Conservation (phyloP, 2,797 vertebrate genomes). For the Streptopelia turtur region DNA sequence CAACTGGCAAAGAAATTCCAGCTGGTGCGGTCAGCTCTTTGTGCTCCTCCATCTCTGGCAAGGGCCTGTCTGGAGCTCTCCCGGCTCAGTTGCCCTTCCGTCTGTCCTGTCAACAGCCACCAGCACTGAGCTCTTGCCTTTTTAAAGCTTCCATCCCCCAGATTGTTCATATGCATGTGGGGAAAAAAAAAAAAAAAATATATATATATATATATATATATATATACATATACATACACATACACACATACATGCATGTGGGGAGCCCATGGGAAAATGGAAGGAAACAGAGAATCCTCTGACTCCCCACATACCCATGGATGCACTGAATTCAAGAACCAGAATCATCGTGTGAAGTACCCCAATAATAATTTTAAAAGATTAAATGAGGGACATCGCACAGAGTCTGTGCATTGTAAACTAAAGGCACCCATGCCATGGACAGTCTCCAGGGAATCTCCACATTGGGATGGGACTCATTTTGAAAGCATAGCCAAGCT, state of each 20-base stretch:
- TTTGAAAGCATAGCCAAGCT: not conserved
- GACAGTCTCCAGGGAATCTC: not conserved
- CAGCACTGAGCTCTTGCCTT: not conserved
- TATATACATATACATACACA: accelerated
- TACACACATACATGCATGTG: not conserved
- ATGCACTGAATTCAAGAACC: not conserved
- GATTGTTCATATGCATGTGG: not conserved
- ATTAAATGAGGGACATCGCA: not conserved
- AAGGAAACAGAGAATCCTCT: not conserved
- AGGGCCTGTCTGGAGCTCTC: not conserved
- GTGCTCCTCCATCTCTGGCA: accelerated
- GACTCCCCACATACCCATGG: not conserved
- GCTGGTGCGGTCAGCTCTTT: not conserved
- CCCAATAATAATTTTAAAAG: not conserved
- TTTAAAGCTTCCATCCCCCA: not conserved
- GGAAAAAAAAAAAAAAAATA: too few species aligned
- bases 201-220: too few species aligned
- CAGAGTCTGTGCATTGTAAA: not conserved
- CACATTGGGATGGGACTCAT: not conserved
- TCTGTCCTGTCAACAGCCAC: not conserved
- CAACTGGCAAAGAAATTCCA: not conserved
- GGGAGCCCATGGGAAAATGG: not conserved
- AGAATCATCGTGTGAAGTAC: not conserved
- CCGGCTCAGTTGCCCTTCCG: not conserved
- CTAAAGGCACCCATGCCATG: not conserved